These are phyloP conservation scores for Microcebus lehilahytsara DNA, from an alignment of 2,113 vertebrate genomes.

Conservation along the genomic window DNA sequence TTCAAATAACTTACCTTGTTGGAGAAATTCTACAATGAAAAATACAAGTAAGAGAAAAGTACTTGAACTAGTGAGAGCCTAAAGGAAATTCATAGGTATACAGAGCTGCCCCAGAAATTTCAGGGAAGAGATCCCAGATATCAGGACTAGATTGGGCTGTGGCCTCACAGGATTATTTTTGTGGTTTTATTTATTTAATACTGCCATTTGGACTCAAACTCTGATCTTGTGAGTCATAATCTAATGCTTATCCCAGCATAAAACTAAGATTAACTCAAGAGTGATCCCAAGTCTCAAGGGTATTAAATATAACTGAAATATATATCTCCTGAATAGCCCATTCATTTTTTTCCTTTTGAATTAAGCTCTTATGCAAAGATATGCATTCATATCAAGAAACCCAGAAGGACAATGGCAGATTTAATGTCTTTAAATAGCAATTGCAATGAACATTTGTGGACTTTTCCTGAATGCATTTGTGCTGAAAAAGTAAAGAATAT, in stretches of 20 bases:
- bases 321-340: neutral
- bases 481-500: neutral
- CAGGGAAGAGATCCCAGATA: neutral
- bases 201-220: neutral
- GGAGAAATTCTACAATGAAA: neutral
- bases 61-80: neutral
- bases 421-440: neutral
- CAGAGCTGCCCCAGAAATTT: neutral
- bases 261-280: conserved; percentile 13
- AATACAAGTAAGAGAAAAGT: neutral
- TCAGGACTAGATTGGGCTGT: neutral
- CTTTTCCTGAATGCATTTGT: neutral
- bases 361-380: neutral
- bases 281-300: neutral
- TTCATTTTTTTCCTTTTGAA: neutral
- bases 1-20: neutral
- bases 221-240: neutral
- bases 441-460: neutral
- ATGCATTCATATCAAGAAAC: neutral
- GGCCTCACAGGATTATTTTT: neutral
- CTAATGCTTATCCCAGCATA: neutral
- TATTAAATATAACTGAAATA: neutral
- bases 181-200: neutral
- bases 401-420: neutral
- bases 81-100: neutral